Base-by-base conservation (phyloP, 1,140 invertebrate genomes). In the Mesaphorura yosii region DNA sequence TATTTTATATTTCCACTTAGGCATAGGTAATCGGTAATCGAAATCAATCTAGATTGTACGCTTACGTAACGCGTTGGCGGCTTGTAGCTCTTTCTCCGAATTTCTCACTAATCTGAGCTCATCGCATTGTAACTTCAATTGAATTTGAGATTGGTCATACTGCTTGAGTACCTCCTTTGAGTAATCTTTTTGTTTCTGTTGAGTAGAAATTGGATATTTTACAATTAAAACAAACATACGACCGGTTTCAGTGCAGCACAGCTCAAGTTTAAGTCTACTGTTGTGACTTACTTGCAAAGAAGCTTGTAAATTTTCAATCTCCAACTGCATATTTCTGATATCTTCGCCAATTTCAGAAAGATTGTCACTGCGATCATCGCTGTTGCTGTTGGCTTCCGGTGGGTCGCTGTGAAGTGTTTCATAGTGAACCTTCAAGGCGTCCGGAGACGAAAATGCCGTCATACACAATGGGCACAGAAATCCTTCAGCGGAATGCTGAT, bases 391-490 rank as follows among this genome's bases (percentile, higher is more conserved):
- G n/a, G n/a, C n/a, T n/a, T n/a, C n/a, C n/a, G n/a, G n/a, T n/a
- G n/a, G n/a, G n/a, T n/a, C n/a, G n/a, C n/a, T n/a, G 25, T 62
- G 60, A 7, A 46, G 23, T 25, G 45, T 56, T 15, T 55, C 46
- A 42, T 62, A 62, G 39, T 62, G 60, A 12, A 53, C 53, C 40
- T 51, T 57, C 19, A 62, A 23, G 3, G 41, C 47, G 53, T 62
- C 60, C 40, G 56, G 19, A 1, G 60, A 62, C 1, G 56, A 51
- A 44, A 62, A 62, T 5, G 60, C 60, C 27, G 37, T 45, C 60
- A 62, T 62, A 26, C 60, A 62, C 15, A 44, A 50, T 17, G 60
- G 60, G 27, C 60, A 62, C 10, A 62, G 28, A 40, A 62, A 62
- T 1, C 60, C 60, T 39, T 62, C 60, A 2, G 60, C 56, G n/a